These are phyloP conservation scores for Atlantisia rogersi DNA, from an alignment of 2,113 vertebrate species.

Conservation along the genomic window DNA sequence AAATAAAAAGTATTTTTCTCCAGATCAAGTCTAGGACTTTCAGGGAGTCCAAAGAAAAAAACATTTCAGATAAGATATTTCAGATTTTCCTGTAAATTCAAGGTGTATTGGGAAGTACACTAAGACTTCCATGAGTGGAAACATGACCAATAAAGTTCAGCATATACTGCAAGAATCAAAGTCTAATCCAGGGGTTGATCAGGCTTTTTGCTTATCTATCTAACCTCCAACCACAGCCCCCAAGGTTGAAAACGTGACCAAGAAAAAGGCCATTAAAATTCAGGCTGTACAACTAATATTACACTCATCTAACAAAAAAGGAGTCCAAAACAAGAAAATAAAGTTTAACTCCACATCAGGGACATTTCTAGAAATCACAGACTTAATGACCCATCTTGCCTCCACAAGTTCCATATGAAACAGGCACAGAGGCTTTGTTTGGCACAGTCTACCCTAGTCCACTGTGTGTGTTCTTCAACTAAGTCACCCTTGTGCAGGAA, in stretches of 20 bases:
- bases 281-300: background rate
- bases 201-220: background rate
- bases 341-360: slow-evolving; percentile 10
- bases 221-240: background rate
- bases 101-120: background rate
- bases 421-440: background rate
- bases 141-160: background rate
- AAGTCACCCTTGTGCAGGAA: background rate
- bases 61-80: background rate
- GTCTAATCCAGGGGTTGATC: background rate
- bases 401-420: slow-evolving; percentile 6
- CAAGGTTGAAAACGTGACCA: slow-evolving; percentile 8
- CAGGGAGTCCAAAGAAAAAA: background rate
- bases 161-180: background rate
- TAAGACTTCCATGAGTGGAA: background rate
- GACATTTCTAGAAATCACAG: slow-evolving; percentile 14
- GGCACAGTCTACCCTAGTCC: background rate
- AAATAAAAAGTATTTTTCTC: background rate
- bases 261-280: slow-evolving; percentile 6
- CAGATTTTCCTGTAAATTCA: background rate
- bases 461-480: background rate
- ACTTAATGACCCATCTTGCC: background rate
- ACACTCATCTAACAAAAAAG: slow-evolving; percentile 15
- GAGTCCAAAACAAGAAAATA: background rate
- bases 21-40: background rate